Conservation (phyloP, 1,140 invertebrate species). For the Nebria ingens region DNA sequence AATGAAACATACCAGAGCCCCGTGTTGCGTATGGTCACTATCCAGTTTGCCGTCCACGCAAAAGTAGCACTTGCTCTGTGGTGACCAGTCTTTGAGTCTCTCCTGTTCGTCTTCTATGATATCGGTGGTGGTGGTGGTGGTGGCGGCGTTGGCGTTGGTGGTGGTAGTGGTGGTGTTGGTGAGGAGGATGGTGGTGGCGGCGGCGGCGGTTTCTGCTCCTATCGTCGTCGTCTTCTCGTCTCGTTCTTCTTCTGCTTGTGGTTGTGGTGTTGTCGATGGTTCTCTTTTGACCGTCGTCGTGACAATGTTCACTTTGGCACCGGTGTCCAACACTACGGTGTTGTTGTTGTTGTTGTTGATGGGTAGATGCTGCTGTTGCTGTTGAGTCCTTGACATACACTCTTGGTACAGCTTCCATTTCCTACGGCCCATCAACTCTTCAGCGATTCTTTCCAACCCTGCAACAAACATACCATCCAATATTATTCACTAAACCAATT, state of each 20-base stretch:
- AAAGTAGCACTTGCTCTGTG: constrained; percentile 76
- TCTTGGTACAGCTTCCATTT: constrained; percentile 87
- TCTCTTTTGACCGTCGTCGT: constrained; percentile 10
- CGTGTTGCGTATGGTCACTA: constrained; percentile 41
- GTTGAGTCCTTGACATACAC: constrained; percentile 54
- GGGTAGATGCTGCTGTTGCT: constrained; percentile 24
- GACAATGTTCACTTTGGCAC: constrained; percentile 21
- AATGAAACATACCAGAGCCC: constrained; percentile 38
- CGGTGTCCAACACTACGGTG: constrained; percentile 20
- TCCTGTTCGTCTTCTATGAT: constrained; percentile 19
- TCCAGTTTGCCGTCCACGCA: constrained; percentile 70
- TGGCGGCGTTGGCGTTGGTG: too few relatives aligned
- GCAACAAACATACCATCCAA: too few relatives aligned
- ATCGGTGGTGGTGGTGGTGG: constrained; percentile 11
- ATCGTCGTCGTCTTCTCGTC: constrained; percentile 5
- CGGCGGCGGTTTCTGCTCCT: constrained; percentile 24
- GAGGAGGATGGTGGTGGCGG: constrained; percentile 30
- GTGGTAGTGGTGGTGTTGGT: too few relatives aligned
- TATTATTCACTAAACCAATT: too few relatives aligned
- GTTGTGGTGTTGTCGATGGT: constrained; percentile 22
- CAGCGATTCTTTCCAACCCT: constrained; percentile 92
- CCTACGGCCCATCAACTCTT: constrained; percentile 90
- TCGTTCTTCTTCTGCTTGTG: constrained; percentile 13
- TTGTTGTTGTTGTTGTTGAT: constrained; percentile 23
- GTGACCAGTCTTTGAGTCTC: constrained; percentile 64